Evolutionary conservation across 2,113 vertebrate species (phyloP).

Genomic region (Willisornis vidua): DNA sequence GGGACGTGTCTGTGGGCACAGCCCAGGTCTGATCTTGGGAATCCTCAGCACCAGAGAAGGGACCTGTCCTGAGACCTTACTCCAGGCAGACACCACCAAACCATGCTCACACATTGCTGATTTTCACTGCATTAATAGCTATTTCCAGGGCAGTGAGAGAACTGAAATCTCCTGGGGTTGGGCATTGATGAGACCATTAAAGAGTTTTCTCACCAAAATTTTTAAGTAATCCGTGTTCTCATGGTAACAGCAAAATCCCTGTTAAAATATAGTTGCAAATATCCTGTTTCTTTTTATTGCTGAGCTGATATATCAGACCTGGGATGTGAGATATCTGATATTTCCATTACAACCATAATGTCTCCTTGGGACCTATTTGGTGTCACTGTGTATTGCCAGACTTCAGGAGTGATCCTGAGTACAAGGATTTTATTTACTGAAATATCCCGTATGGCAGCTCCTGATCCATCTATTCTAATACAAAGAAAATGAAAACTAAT

Average conservation of each 20-base stretch:
- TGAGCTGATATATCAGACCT: slow-evolving; percentile 59
- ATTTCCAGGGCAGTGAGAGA: slow-evolving; percentile 1
- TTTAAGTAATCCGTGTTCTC: slow-evolving; percentile 66
- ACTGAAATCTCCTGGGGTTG: not conserved
- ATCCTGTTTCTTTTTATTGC: slow-evolving; percentile 71
- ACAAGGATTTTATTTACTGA: slow-evolving; percentile 33
- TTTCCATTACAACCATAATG: slow-evolving; percentile 64
- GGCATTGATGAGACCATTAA: slow-evolving; percentile 52
- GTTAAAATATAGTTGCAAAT: slow-evolving; percentile 67
- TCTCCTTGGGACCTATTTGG: slow-evolving; percentile 52
- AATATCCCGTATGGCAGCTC: not conserved
- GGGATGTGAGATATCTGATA: slow-evolving; percentile 56
- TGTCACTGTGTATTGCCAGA: slow-evolving; percentile 35
- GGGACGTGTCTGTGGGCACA: not conserved
- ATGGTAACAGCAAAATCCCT: slow-evolving; percentile 63
- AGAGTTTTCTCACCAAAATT: slow-evolving; percentile 62
- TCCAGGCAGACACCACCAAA: not conserved
- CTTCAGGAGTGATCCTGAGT: slow-evolving; percentile 10
- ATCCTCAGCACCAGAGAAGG: not conserved
- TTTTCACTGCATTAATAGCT: slow-evolving; percentile 21
- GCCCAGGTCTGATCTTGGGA: not conserved
- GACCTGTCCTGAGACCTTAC: not conserved
- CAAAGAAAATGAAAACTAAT: not conserved
- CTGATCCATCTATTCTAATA: not conserved
- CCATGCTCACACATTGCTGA: not conserved